Evolutionary conservation across 2,113 vertebrate genomes (phyloP).

Genomic region (Heterocephalus glaber): DNA sequence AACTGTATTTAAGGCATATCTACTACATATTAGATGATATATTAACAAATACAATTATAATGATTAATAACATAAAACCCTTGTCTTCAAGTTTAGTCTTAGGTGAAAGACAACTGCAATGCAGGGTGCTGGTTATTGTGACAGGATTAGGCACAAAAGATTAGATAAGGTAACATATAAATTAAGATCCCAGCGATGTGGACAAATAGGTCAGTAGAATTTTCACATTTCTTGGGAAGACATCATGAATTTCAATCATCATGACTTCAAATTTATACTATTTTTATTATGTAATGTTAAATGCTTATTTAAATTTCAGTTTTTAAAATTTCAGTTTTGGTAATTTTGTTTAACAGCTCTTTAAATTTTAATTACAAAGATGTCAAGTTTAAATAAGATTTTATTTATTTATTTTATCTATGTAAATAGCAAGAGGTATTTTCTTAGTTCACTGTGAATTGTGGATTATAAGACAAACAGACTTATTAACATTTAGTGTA

Average conservation of each 20-base stretch:
- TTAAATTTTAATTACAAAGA: conserved; percentile 3
- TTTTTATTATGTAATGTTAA: conserved; percentile 49
- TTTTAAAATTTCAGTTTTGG: conserved; percentile 22
- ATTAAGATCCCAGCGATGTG: background rate
- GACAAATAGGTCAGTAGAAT: background rate
- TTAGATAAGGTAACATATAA: background rate
- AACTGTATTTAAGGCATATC: background rate
- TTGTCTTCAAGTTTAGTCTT: background rate
- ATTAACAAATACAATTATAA: background rate
- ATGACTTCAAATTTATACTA: background rate
- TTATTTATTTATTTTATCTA: too few relatives aligned
- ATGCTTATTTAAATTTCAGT: conserved; percentile 43
- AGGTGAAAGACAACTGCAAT: background rate
- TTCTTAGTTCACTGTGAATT: conserved; percentile 26
- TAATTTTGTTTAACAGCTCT: conserved; percentile 31
- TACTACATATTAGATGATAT: background rate
- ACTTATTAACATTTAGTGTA: background rate
- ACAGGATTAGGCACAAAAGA: background rate
- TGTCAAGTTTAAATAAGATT: conserved; percentile 33
- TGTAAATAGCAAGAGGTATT: background rate
- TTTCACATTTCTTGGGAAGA: conserved; percentile 37
- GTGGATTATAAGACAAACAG: background rate
- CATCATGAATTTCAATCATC: background rate
- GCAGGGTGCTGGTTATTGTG: background rate
- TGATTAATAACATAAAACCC: background rate